Conservation (phyloP, 2,888 invertebrate genomes). For the Tetragnatha montana region DNA sequence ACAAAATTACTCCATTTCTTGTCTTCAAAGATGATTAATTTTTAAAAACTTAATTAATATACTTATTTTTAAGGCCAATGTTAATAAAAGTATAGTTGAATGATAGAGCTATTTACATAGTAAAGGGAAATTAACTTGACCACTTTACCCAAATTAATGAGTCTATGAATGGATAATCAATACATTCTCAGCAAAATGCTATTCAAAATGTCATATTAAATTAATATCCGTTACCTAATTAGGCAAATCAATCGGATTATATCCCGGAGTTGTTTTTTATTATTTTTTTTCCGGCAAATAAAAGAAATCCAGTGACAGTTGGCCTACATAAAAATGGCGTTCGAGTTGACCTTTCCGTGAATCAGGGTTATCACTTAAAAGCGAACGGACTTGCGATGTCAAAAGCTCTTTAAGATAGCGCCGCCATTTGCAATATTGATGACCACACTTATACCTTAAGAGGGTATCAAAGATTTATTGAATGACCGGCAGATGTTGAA, state of each 20-base stretch:
- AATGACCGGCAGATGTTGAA: background rate
- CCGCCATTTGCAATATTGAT: background rate
- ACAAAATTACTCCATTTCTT: too few relatives aligned
- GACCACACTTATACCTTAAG: background rate
- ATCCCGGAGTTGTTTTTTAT: background rate
- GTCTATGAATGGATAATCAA: background rate
- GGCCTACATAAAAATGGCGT: background rate
- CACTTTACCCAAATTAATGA: background rate
- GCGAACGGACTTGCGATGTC: conserved; percentile 19
- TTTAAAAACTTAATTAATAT: too few relatives aligned
- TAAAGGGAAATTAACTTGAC: too few relatives aligned
- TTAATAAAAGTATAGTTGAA: too few relatives aligned
- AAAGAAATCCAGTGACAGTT: background rate
- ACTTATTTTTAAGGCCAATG: too few relatives aligned
- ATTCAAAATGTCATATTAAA: background rate
- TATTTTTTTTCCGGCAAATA: background rate
- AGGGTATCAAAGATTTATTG: background rate
- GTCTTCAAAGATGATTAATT: too few relatives aligned
- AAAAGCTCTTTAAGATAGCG: conserved; percentile 2
- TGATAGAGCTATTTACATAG: too few relatives aligned
- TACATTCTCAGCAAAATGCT: background rate
- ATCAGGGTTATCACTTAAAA: background rate
- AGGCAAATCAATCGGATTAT: background rate
- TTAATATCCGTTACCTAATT: background rate
- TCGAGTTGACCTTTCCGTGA: background rate